These are phyloP conservation scores for Lasioglossum villosulum DNA, from an alignment of 2,888 invertebrate genomes.

Conservation along the genomic window DNA sequence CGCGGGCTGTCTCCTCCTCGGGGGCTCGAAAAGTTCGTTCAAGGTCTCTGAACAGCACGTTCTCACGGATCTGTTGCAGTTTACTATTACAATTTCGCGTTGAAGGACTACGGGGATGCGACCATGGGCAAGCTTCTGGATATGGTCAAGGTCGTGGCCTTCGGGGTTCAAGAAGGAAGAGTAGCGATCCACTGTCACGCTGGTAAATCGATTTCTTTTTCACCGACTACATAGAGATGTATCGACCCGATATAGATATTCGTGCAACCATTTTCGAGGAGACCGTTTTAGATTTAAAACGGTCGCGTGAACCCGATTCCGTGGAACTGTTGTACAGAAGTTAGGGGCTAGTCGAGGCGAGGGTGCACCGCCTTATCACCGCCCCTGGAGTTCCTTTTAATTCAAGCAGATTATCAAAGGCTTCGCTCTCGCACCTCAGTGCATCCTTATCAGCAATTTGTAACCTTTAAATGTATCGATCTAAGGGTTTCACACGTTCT, in stretches of 20 bases:
- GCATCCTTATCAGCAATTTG: slow-evolving; percentile 41
- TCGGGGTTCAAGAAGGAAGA: slow-evolving; percentile 92
- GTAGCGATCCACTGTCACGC: slow-evolving; percentile 96
- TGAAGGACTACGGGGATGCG: slow-evolving; percentile 94
- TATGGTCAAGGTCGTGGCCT: slow-evolving; percentile 96
- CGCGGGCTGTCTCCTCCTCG: background rate
- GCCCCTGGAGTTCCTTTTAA: slow-evolving; percentile 9
- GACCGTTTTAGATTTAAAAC: background rate
- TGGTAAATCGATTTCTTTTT: slow-evolving; percentile 84
- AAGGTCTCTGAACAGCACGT: slow-evolving; percentile 12
- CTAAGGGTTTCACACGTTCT: slow-evolving; percentile 52
- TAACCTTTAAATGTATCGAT: slow-evolving; percentile 59
- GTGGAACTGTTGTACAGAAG: background rate
- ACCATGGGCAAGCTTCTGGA: slow-evolving; percentile 91
- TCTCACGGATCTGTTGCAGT: slow-evolving; percentile 86
- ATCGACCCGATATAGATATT: slow-evolving; percentile 33
- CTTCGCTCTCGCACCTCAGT: slow-evolving; percentile 1
- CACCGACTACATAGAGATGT: background rate
- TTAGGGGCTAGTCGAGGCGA: background rate
- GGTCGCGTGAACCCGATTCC: background rate
- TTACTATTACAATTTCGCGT: slow-evolving; percentile 95
- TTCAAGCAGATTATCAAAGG: slow-evolving; percentile 23
- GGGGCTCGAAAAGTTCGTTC: background rate
- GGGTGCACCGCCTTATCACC: slow-evolving; percentile 4
- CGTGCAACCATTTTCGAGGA: background rate